Base-by-base conservation (phyloP, 2,113 vertebrate genomes). In the Esox niger region DNA sequence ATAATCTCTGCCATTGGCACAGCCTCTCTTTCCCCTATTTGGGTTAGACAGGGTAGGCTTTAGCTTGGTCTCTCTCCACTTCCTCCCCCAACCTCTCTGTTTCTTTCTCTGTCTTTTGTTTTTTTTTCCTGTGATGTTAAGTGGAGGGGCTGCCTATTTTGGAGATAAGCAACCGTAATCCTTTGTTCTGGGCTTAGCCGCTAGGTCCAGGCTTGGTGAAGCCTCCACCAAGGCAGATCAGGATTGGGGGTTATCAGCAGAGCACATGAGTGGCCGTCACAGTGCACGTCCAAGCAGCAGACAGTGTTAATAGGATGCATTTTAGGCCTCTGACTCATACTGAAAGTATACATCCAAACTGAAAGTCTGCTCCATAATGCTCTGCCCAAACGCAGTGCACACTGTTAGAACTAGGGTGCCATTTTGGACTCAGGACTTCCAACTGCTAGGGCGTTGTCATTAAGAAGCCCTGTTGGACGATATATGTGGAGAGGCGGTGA, bases 221-320 rank as follows among this genome's bases (percentile, higher is more conserved):
- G 29, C 20, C 57, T 30, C 27, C 57, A 52, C n/a, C 47, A 21
- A 26, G 23, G 29, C 58, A 52, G 20, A 10, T 23, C 43, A 64
- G 33, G 43, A 56, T 57, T 26, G 30, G 29, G n/a, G 70, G 56
- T 69, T 69, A 66, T 73, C 70, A 69, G 62, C 55, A n/a, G 27
- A 61, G 38, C 46, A 65, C 46, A 65, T 23, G 25, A 62, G 57
- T 73, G 57, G 31, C 57, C 57, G 2, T 20, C 20, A 29, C 47
- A 20, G 7, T 8, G 56, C 56, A 9, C 47, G 21, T 17, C 20
- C 47, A 20, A 23, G 47, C n/a, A 52, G 47, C 47, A 52, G 20
- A 52, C 47, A 23, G 13, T 43, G 38, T 43, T 43, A 15, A 43
- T 9, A 15, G n/a, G 47, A 17, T n/a, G 8, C n/a, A 52, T 52